Evolutionary conservation across 1,140 invertebrate genomes (phyloP), one percentile per base, ranked within the genome.

Genomic region (Lanistes nyassanus): DNA sequence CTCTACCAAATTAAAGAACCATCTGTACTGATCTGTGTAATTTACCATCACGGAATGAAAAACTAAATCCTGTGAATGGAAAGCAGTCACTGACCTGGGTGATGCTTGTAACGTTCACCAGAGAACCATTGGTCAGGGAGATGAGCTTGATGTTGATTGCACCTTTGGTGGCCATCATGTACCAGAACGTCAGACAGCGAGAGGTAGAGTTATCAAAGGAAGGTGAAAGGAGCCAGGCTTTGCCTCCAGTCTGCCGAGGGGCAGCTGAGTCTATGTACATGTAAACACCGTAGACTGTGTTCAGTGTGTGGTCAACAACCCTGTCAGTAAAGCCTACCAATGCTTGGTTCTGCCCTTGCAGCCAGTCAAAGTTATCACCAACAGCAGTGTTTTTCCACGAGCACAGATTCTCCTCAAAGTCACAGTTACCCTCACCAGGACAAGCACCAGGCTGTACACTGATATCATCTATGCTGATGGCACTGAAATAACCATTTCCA

Each of bases 61-160:
- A 47, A 47, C 42, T 47, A 47, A 47, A 47, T 47, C 42, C 9
- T 6, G 19, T 47, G 19, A 47, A 47, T 6, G 19, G 42, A 47
- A 47, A 3, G 2, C 9, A 47, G 42, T 47, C 42, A 47, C 42
- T 47, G 31, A 51, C 67, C 67, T 34, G 42, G 74, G 13, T 60
- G 58, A 66, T 51, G 68, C 16, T 69, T 74, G 29, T 81, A 80
- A 11, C 85, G 64, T 69, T 84, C 79, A 0, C 85, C 75, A 34
- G 76, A 47, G 42, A 47, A 47, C 42, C 42, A 47, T 47, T 76
- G 29, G 82, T 85, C 73, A 84, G 79, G 23, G 68, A 53, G 13
- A 21, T 29, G 26, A 94, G 94, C 81, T 92, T 94, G 94, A 95
- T 95, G 82, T 95, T 94, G 81, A 90, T 92, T 90, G 91, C 95